These are phyloP conservation scores for Nesogale talazaci DNA, from an alignment of 2,113 vertebrate genomes.

Conservation along the genomic window DNA sequence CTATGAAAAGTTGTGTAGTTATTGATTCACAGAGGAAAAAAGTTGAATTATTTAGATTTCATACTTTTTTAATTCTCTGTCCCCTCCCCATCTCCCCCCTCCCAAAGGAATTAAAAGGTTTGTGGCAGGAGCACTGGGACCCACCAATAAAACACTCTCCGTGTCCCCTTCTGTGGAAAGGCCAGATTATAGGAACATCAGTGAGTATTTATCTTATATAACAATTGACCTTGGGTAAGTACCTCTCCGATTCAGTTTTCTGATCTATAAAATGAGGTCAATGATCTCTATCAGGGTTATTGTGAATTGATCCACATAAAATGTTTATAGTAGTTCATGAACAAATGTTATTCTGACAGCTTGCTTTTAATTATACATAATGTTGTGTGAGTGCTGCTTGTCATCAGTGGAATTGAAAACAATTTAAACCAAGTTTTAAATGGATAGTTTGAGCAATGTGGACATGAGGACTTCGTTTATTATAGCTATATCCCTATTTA, in stretches of 20 bases:
- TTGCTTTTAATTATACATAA: neutral
- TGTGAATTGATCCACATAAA: neutral
- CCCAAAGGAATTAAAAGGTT: conserved; percentile 92
- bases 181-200: conserved; percentile 96
- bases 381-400: neutral
- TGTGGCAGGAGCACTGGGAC: conserved; percentile 97
- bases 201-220: conserved; percentile 86
- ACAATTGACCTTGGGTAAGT: neutral
- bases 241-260: neutral
- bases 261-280: neutral
- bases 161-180: conserved; percentile 97
- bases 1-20: neutral
- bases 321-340: neutral
- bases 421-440: conserved; percentile 22
- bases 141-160: conserved; percentile 97
- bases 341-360: neutral
- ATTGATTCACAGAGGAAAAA: neutral
- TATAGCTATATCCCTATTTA: neutral
- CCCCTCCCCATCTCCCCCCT: too few species aligned
- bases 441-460: neutral
- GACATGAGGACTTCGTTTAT: neutral
- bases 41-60: neutral
- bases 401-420: neutral
- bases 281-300: neutral
- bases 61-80: conserved; percentile 32